Percentiles rank a stretch among this genome's conserved stretches.
phyloP scores from a whole-genome alignment of 2,888 invertebrate species.

The Athripsodes cinereus region DNA sequence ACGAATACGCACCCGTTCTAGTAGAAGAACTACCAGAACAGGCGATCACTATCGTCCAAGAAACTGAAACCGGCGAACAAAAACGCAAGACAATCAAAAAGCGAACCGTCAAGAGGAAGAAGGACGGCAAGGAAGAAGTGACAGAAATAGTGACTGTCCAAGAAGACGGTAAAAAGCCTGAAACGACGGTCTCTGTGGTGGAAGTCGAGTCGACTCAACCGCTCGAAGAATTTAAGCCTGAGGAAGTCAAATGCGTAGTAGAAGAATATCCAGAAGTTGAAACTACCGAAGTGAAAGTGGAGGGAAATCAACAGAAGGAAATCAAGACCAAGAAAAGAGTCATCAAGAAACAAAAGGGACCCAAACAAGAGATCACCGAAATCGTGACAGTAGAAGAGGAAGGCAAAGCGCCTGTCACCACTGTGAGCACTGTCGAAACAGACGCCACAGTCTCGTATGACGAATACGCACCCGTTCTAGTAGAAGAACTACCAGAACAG shows the following conservation, averaged over 20 bases:
- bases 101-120: constrained; percentile 25
- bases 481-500: constrained; percentile 25
- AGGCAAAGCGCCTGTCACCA: constrained; percentile 35
- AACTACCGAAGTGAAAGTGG: too few relatives aligned
- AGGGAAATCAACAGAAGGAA: constrained; percentile 30
- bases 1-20: constrained; percentile 14
- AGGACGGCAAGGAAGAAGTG: constrained; percentile 32
- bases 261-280: too few relatives aligned
- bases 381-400: constrained; percentile 34
- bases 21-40: constrained; percentile 38
- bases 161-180: constrained; percentile 29
- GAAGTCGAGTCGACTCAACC: not conserved
- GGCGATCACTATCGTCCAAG: constrained; percentile 39
- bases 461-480: not conserved
- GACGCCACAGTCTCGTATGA: not conserved
- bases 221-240: too few relatives aligned
- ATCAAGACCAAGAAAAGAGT: constrained; percentile 32
- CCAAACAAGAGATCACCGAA: constrained; percentile 34
- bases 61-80: constrained; percentile 38
- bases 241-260: too few relatives aligned
- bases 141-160: constrained; percentile 32
- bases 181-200: constrained; percentile 28
- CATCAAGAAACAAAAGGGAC: constrained; percentile 35
- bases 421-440: constrained; percentile 29
- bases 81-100: constrained; percentile 35